Percentiles rank a stretch among this genome's conserved stretches.
Evolutionary conservation across 2,888 invertebrate genomes (phyloP).

Genomic region (Ceratothoa steindachneri): DNA sequence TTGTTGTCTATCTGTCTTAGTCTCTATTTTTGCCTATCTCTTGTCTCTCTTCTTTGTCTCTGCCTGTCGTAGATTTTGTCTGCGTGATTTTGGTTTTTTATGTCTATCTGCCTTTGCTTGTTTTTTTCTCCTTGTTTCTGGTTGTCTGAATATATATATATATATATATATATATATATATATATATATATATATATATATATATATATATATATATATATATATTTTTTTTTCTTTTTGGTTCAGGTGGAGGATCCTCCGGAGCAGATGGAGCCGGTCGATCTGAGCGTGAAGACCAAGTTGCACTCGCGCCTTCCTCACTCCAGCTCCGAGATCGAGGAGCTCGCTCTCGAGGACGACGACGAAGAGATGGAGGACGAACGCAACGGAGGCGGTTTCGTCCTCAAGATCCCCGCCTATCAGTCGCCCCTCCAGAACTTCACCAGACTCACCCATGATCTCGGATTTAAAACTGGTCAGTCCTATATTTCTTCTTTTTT

Average conservation of each 20-base stretch:
- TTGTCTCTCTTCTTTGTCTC: too few species aligned
- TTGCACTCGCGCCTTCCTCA: not conserved
- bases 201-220: not conserved
- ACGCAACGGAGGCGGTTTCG: constrained; percentile 11
- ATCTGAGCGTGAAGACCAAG: constrained; percentile 40
- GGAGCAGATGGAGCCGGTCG: constrained; percentile 45
- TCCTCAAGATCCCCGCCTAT: constrained; percentile 19
- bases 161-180: too few species aligned
- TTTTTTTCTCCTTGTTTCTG: too few species aligned
- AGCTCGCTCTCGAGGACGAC: not conserved
- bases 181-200: too few species aligned
- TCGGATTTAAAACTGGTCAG: constrained; percentile 40
- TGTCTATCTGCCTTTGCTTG: too few species aligned
- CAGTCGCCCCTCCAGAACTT: constrained; percentile 31
- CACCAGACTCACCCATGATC: constrained; percentile 30
- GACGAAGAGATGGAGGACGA: not conserved
- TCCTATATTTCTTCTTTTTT: too few species aligned
- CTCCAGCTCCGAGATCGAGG: constrained; percentile 2
- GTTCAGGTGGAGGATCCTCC: constrained; percentile 42
- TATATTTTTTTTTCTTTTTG: not conserved
- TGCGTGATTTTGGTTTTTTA: too few species aligned
- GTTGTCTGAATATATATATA: too few species aligned
- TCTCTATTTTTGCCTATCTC: too few species aligned
- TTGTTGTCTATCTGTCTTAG: too few species aligned
- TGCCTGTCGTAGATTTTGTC: too few species aligned